Base-by-base conservation (phyloP, 2,888 invertebrate species). In the Agrotis exclamationis region DNA sequence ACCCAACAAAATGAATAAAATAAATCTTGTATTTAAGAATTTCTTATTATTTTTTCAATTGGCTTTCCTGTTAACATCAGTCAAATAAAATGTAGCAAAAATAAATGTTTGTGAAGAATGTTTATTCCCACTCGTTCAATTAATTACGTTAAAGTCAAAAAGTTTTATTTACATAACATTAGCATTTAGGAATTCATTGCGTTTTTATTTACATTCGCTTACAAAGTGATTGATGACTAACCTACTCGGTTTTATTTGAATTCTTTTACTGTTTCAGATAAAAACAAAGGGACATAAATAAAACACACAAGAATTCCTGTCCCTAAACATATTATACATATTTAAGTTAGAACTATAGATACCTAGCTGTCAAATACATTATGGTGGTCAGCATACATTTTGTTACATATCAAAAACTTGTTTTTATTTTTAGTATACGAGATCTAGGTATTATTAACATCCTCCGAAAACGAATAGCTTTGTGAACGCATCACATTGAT, bases 351-450 rank as follows among this genome's bases (percentile, higher is more conserved):
- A 71, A 44, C 39, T 53, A 18, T 60, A 50, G 68, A 51, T 56
- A 63, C 39, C 9, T 69, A 65, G 58, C 53, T 57, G 56, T 53
- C 53, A 64, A 24, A 68, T 71, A 39, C 44, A 62, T 57, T 56
- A 70, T 39, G 47, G 45, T 44, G 45, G 51, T 68, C 53, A 45
- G 57, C 22, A 76, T 67, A 51, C 0, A 47, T 68, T 63, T 74
- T 65, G 20, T 60, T 63, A 56, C 54, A 58, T 63, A 18, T 64
- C 50, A 60, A 57, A 73, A 85, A 81, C 81, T 65, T 62, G 76
- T 83, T 74, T 83, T 74, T 69, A 65, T 59, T 71, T 64, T 28
- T 70, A 18, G 18, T 56, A 73, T 39, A 39, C 11, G 9, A 5
- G 11, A 39, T 63, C 63, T 50, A 48, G 39, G 28, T 65, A 66